phyloP scores from a whole-genome alignment of 2,888 invertebrate genomes.

The Tetragonula carbonaria region DNA sequence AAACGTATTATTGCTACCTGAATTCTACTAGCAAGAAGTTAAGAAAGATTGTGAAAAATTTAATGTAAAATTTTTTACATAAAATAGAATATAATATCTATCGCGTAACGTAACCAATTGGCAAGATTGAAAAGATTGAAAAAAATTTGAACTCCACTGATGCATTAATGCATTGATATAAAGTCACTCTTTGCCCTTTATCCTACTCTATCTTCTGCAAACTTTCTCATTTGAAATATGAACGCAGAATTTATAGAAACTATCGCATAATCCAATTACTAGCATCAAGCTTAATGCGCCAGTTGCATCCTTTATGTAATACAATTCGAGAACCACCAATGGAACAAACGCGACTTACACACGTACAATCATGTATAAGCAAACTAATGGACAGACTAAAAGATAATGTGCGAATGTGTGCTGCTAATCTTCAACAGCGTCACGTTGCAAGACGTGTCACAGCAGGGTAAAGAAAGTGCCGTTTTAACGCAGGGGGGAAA shows the following conservation, averaged over 20 bases:
- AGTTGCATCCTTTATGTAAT: background rate
- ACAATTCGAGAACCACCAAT: background rate
- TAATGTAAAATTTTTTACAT: too few species aligned
- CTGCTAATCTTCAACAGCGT: conserved; percentile 10
- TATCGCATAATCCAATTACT: background rate
- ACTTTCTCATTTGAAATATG: background rate
- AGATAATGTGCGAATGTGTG: conserved; percentile 2
- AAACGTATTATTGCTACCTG: background rate
- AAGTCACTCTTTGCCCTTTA: background rate
- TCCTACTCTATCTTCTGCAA: background rate
- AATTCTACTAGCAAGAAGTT: background rate
- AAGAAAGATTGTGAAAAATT: background rate
- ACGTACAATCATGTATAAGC: background rate
- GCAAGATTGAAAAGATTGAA: background rate
- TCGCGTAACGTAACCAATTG: background rate
- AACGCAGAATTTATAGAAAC: background rate
- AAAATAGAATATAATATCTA: background rate
- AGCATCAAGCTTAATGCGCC: background rate
- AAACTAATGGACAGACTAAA: background rate
- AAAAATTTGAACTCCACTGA: background rate
- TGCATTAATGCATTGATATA: background rate
- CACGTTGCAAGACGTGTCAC: background rate
- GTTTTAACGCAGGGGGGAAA: conserved; percentile 35
- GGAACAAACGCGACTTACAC: background rate
- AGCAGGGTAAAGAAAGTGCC: conserved; percentile 50